Conservation (phyloP, 1,140 invertebrate genomes). For the Odontomachus brunneus region DNA sequence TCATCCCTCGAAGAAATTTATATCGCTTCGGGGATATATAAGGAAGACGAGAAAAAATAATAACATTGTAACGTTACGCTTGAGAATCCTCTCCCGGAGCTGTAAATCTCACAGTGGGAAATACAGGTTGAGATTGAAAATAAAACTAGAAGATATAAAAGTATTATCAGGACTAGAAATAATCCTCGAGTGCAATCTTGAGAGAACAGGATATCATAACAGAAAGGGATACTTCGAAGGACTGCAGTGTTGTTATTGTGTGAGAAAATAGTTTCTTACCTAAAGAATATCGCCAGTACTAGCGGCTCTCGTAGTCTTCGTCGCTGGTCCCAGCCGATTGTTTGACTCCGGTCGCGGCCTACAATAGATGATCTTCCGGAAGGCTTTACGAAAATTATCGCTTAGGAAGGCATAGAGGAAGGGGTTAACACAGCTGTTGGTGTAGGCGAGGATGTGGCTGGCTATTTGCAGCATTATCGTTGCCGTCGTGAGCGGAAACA, state of each 20-base stretch:
- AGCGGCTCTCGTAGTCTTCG: constrained; percentile 80
- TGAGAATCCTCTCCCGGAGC: neutral
- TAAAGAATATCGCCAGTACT: constrained; percentile 83
- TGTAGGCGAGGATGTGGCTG: constrained; percentile 96
- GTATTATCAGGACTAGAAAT: no score
- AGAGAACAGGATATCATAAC: no score
- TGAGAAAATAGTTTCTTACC: constrained; percentile 70
- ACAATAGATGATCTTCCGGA: constrained; percentile 89
- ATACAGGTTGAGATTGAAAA: neutral
- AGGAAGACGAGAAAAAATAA: neutral
- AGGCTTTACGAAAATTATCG: constrained; percentile 94
- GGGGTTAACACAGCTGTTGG: constrained; percentile 97
- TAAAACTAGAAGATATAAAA: neutral
- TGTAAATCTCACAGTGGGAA: neutral
- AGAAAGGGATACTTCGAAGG: no score
- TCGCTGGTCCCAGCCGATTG: constrained; percentile 78
- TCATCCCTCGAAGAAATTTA: constrained; percentile 36
- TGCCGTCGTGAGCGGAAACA: constrained; percentile 88
- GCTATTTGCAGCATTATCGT: constrained; percentile 92
- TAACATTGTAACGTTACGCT: neutral
- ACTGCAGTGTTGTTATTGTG: no score
- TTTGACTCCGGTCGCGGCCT: constrained; percentile 74
- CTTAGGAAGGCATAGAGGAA: constrained; percentile 97
- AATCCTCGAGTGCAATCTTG: neutral
- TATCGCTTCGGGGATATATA: neutral